These are phyloP conservation scores for Cheilosia vulpina DNA, from an alignment of 2,888 invertebrate genomes.

Conservation along the genomic window DNA sequence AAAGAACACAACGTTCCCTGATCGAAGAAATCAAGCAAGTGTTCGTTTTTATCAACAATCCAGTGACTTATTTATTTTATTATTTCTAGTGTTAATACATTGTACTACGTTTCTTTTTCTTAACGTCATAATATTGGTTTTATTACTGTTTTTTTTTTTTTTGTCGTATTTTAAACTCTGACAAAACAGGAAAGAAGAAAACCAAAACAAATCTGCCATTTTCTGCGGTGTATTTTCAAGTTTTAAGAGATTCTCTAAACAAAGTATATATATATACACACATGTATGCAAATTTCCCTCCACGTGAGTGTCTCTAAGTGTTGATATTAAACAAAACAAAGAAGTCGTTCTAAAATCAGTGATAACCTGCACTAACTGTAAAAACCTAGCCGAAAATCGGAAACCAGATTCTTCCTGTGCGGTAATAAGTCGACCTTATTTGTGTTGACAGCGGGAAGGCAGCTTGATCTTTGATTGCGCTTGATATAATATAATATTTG, in stretches of 20 bases:
- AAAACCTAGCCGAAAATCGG: constrained; percentile 33
- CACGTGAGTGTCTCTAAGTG: constrained; percentile 65
- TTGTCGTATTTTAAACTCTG: constrained; percentile 52
- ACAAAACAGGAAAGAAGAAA: constrained; percentile 29
- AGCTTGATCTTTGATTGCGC: constrained; percentile 22
- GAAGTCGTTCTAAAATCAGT: neutral
- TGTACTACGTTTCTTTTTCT: constrained; percentile 40
- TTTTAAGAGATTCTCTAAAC: constrained; percentile 59
- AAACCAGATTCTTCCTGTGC: constrained; percentile 28
- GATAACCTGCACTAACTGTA: constrained; percentile 4
- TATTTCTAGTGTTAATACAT: constrained; percentile 60
- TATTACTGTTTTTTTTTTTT: constrained; percentile 23
- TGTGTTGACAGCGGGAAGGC: constrained; percentile 1
- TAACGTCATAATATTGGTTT: constrained; percentile 47
- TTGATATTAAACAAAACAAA: constrained; percentile 51
- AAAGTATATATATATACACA: constrained; percentile 31
- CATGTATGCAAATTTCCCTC: constrained; percentile 59
- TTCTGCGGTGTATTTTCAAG: constrained; percentile 63
- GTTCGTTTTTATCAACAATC: constrained; percentile 67
- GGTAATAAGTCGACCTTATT: constrained; percentile 26
- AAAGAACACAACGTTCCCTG: constrained; percentile 14
- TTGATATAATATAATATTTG: constrained; percentile 16
- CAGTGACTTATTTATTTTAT: constrained; percentile 70
- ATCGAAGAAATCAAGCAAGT: constrained; percentile 62
- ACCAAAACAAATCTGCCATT: constrained; percentile 63